Evolutionary conservation across 2,888 invertebrate species (phyloP), one percentile per base, ranked within the genome.

Genomic region (Nomada hirtipes): DNA sequence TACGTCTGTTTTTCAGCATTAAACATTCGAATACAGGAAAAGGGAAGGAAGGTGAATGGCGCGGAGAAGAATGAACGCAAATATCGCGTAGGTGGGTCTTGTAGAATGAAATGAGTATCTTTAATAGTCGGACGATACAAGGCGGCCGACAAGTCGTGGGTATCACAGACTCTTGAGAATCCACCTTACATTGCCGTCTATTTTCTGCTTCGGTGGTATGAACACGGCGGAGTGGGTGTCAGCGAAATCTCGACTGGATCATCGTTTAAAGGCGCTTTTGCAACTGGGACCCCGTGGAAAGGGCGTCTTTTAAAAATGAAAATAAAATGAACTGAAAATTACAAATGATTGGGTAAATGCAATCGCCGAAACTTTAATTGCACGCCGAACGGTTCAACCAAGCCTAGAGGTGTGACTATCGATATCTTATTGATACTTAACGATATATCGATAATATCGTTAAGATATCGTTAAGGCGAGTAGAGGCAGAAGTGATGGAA

Each of bases 81-180:
- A 73, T 71, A 82, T 82, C 57, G 74, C 74, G 82, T 84, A 60
- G 82, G 76, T 73, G 71, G 72, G 57, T 57, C 74, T 77, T 71
- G 82, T 75, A 74, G 83, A 85, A 83, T 76, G 71, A 83, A 76
- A 83, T 60, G 84, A 80, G 78, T 81, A 83, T 85, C 78, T 78
- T 80, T 83, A 80, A 83, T 83, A 83, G 78, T 61, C 47, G 13
- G 50, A 68, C 64, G 79, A 71, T 79, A 83, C 71, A 63, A 73
- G 82, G 18, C 73, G 79, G 57, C 59, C 73, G 82, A 75, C 75
- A 57, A 68, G 68, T 69, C 75, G 77, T 77, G 79, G 79, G 60
- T 63, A 77, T 83, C 78, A 61, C 71, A 70, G 44, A 29, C 68
- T 29, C 59, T 57, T 55, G 26, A 47, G 44, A 60, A 71, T 60